These are phyloP conservation scores for Stenotaenia linearis DNA, from an alignment of 2,888 invertebrate genomes.

Conservation along the genomic window DNA sequence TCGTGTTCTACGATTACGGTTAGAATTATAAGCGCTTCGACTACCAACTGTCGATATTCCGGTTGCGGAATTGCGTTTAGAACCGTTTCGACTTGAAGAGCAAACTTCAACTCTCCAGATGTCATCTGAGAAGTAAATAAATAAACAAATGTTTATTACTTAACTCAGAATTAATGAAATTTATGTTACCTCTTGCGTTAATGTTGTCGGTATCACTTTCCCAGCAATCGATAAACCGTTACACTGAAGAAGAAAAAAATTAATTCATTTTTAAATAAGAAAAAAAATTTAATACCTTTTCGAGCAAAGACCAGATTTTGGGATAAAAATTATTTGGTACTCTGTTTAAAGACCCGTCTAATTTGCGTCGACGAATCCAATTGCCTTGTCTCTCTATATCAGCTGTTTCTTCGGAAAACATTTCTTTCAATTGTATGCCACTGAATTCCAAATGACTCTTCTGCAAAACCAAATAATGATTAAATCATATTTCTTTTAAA, in stretches of 20 bases:
- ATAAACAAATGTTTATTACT: too few species aligned
- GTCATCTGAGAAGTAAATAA: constrained; percentile 66
- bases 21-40: constrained; percentile 88
- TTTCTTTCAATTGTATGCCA: background rate
- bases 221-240: constrained; percentile 91
- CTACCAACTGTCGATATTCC: constrained; percentile 94
- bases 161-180: background rate
- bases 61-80: constrained; percentile 96
- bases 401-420: background rate
- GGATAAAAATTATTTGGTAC: constrained; percentile 96
- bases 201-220: constrained; percentile 77
- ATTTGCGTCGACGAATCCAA: constrained; percentile 86
- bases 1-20: constrained; percentile 81
- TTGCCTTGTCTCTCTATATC: constrained; percentile 58
- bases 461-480: background rate
- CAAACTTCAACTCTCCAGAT: constrained; percentile 95
- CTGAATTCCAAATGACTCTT: background rate
- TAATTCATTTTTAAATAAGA: constrained; percentile 2
- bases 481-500: background rate
- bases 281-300: constrained; percentile 60
- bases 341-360: constrained; percentile 95
- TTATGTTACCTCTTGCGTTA: constrained; percentile 73
- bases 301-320: constrained; percentile 84
- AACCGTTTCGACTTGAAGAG: constrained; percentile 92
- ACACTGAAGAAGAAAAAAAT: constrained; percentile 56